phyloP scores from a whole-genome alignment of 2,888 invertebrate genomes.

The Ectropis crepuscularia region DNA sequence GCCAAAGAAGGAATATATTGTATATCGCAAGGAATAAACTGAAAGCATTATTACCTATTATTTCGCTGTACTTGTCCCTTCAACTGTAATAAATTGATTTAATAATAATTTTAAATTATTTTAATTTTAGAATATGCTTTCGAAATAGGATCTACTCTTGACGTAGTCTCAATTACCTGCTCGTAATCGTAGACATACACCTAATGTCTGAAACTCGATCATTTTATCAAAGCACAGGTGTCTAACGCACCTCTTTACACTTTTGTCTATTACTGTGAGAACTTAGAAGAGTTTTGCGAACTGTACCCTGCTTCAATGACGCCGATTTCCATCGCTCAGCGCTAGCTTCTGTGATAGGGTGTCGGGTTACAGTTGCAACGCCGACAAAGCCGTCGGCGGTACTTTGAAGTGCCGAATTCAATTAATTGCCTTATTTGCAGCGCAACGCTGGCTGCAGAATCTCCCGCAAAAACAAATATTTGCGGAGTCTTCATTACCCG shows the following conservation, averaged over 20 bases:
- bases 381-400: constrained; percentile 78
- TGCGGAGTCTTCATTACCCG: constrained; percentile 77
- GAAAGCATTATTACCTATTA: too few relatives aligned
- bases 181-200: not conserved
- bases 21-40: too few relatives aligned
- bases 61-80: too few relatives aligned
- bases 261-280: constrained; percentile 61
- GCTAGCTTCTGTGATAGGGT: constrained; percentile 51
- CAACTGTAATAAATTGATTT: too few relatives aligned
- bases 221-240: constrained; percentile 57
- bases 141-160: too few relatives aligned
- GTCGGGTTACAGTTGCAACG: constrained; percentile 68
- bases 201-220: constrained; percentile 53
- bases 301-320: constrained; percentile 43
- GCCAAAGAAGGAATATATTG: too few relatives aligned
- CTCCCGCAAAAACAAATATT: constrained; percentile 82
- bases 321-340: constrained; percentile 53
- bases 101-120: too few relatives aligned
- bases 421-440: constrained; percentile 83
- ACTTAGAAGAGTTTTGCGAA: constrained; percentile 60
- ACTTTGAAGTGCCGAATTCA: constrained; percentile 82
- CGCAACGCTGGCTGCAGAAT: constrained; percentile 70
- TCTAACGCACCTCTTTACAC: constrained; percentile 40
- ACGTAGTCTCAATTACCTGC: not conserved
- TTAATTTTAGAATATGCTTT: too few relatives aligned